Evolutionary conservation across 2,888 invertebrate species (phyloP).

Genomic region (Copidosoma aretas): DNA sequence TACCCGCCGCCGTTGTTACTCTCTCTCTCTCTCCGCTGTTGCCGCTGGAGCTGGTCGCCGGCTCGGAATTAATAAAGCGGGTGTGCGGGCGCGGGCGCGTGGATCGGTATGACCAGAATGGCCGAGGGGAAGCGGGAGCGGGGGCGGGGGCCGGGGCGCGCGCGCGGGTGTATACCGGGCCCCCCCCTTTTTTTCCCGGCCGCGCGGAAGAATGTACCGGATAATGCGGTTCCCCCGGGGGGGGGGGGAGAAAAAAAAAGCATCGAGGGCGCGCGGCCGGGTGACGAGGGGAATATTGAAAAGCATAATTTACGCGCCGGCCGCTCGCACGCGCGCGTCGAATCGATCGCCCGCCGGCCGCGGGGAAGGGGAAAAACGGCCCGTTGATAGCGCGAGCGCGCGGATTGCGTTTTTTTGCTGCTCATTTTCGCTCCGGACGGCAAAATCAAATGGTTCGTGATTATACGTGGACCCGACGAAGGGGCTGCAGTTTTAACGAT

Average conservation of each 20-base stretch:
- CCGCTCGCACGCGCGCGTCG: neutral
- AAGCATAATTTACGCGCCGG: neutral
- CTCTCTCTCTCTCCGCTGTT: constrained; percentile 17
- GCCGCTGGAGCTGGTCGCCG: constrained; percentile 28
- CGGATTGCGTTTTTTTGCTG: too few relatives aligned
- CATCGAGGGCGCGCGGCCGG: neutral
- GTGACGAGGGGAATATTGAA: neutral
- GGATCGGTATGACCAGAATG: constrained; percentile 53
- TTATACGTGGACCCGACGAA: too few relatives aligned
- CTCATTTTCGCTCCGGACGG: too few relatives aligned
- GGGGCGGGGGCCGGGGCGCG: constrained; percentile 7
- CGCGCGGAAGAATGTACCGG: too few relatives aligned
- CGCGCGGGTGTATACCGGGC: neutral
- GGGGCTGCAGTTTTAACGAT: too few relatives aligned
- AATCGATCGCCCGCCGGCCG: neutral
- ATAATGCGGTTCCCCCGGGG: too few relatives aligned
- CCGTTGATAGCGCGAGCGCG: too few relatives aligned
- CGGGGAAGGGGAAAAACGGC: too few relatives aligned
- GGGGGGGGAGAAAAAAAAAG: too few relatives aligned
- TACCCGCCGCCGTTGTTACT: too few relatives aligned
- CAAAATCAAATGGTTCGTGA: too few relatives aligned
- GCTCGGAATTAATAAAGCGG: constrained; percentile 48
- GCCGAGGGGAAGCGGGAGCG: constrained; percentile 42
- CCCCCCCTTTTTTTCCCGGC: neutral
- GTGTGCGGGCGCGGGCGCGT: constrained; percentile 18